phyloP scores from a whole-genome alignment of 1,140 invertebrate species.

The Lineus longissimus region DNA sequence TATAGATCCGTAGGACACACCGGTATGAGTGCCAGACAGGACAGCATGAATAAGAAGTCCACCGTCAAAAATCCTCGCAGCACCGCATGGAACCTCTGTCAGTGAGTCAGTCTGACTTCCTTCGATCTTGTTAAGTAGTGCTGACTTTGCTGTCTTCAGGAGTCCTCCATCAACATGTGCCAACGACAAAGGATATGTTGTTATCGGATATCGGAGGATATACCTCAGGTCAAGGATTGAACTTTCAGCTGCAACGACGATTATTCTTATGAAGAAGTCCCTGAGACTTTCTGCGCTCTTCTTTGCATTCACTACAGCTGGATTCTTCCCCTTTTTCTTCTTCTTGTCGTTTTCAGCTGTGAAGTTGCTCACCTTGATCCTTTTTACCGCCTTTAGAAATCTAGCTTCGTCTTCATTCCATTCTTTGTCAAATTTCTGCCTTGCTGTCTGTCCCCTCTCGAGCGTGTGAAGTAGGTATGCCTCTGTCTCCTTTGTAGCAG shows the following conservation, averaged over 20 bases:
- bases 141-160: neutral
- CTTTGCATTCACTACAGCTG: no score
- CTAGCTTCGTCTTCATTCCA: neutral
- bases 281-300: neutral
- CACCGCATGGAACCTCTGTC: neutral
- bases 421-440: neutral
- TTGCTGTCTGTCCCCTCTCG: neutral
- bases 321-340: neutral
- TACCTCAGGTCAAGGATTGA: neutral
- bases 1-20: neutral
- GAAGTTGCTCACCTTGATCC: neutral
- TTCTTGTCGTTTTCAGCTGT: neutral
- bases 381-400: neutral
- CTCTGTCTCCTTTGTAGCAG: neutral
- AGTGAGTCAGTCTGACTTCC: neutral
- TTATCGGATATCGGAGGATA: neutral
- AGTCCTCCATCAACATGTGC: neutral
- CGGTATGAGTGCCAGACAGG: neutral
- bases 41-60: neutral
- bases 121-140: neutral
- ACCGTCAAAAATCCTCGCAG: neutral
- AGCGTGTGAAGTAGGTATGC: neutral
- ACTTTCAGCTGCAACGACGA: neutral
- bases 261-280: neutral
- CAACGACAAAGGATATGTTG: neutral